These are phyloP conservation scores for Deilephila elpenor DNA, from an alignment of 2,888 invertebrate genomes.

Conservation along the genomic window DNA sequence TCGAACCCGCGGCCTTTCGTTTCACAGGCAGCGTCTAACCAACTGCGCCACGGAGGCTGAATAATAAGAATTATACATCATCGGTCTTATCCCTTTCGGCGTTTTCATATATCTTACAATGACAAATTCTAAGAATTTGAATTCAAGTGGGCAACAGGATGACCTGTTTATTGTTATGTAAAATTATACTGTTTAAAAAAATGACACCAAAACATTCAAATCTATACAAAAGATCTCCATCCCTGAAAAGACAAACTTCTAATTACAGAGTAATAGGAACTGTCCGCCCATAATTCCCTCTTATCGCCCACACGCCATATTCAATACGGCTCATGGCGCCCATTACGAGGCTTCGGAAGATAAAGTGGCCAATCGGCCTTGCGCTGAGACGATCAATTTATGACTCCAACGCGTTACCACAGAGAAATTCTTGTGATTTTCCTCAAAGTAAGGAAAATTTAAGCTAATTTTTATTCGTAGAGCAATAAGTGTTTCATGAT, in stretches of 20 bases:
- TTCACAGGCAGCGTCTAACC: too few relatives aligned
- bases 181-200: too few relatives aligned
- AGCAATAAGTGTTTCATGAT: background rate
- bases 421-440: constrained; percentile 7
- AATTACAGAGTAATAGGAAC: constrained; percentile 4
- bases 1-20: too few relatives aligned
- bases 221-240: background rate
- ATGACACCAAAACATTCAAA: too few relatives aligned
- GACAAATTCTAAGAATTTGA: too few relatives aligned
- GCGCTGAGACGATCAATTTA: constrained; percentile 42
- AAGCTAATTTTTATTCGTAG: background rate
- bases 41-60: too few relatives aligned
- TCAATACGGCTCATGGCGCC: constrained; percentile 44
- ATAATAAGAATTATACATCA: too few relatives aligned
- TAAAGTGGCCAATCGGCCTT: constrained; percentile 49
- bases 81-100: too few relatives aligned
- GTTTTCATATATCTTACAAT: too few relatives aligned
- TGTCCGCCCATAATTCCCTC: constrained; percentile 14
- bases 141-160: too few relatives aligned
- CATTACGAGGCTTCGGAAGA: constrained; percentile 47
- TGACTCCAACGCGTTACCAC: constrained; percentile 28
- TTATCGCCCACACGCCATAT: constrained; percentile 39
- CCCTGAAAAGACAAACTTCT: background rate
- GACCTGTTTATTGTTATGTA: too few relatives aligned
- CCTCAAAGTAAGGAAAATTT: background rate